These are phyloP conservation scores for Lutjanus argentimaculatus DNA, from an alignment of 2,797 vertebrate genomes.

Conservation along the genomic window DNA sequence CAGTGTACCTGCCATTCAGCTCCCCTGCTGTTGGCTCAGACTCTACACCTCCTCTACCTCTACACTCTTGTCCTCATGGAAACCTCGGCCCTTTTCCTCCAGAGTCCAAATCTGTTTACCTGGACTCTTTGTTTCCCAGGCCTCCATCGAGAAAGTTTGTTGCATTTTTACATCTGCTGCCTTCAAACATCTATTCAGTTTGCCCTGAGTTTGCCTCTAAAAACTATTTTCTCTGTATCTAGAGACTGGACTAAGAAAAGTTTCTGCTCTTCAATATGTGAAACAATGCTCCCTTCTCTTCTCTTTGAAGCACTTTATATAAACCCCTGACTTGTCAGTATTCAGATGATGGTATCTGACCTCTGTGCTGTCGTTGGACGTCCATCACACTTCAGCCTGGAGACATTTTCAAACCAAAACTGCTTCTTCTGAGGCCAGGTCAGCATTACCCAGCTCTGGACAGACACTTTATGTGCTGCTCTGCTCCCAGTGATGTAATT, in stretches of 20 bases:
- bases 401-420: conserved; percentile 16
- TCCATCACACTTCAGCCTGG: conserved; percentile 25
- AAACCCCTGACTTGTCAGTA: conserved; percentile 24
- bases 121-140: neutral
- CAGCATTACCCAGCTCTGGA: neutral
- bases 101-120: conserved; percentile 5
- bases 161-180: neutral
- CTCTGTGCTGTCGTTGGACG: conserved; percentile 10
- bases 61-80: neutral
- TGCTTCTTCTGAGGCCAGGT: conserved; percentile 16
- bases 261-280: neutral
- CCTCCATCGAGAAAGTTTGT: neutral
- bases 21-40: neutral
- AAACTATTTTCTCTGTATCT: too few relatives aligned
- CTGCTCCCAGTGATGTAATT: conserved; percentile 42
- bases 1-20: neutral
- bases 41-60: neutral
- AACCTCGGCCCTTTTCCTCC: neutral
- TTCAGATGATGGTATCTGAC: conserved; percentile 24
- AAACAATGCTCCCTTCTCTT: neutral
- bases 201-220: neutral
- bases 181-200: neutral
- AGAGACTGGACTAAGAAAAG: neutral
- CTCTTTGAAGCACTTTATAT: neutral
- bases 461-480: conserved; percentile 13